A percentile compares a stretch with the other conserved stretches of the same genome.
phyloP scores from a whole-genome alignment of 1,140 invertebrate genomes.

The Cydia pomonella region DNA sequence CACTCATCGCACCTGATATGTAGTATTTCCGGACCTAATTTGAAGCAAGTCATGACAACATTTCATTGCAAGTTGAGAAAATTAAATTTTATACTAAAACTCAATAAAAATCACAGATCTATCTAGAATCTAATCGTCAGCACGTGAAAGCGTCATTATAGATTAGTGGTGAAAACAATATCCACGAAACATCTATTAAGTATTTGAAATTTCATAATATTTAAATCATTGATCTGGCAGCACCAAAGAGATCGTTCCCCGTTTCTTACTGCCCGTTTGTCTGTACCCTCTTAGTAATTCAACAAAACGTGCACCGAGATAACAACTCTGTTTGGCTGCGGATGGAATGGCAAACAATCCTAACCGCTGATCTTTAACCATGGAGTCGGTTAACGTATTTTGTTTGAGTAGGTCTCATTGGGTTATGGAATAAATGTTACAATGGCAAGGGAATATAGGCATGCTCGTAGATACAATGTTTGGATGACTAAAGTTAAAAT shows the following conservation, averaged over 20 bases:
- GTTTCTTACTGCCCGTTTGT: conserved; percentile 64
- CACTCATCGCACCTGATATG: too few species aligned
- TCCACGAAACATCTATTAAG: too few species aligned
- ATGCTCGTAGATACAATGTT: background rate
- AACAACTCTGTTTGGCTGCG: conserved; percentile 51
- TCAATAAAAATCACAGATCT: too few species aligned
- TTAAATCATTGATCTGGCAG: background rate
- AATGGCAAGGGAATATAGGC: background rate
- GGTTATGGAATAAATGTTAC: background rate
- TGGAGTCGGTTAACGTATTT: conserved; percentile 16
- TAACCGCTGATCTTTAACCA: conserved; percentile 8
- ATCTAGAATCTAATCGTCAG: too few species aligned
- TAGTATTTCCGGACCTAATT: too few species aligned
- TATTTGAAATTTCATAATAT: background rate
- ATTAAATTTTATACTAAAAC: too few species aligned
- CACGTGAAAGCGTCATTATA: too few species aligned
- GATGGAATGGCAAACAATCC: conserved; percentile 41
- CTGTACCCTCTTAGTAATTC: conserved; percentile 64
- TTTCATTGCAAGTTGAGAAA: too few species aligned
- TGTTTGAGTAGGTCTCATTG: conserved; percentile 25
- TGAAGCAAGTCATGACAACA: too few species aligned
- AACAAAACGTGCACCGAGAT: conserved; percentile 57
- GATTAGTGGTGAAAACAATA: too few species aligned
- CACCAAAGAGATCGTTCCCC: conserved; percentile 49
- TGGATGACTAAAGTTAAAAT: background rate